Evolutionary conservation across 2,888 invertebrate species (phyloP).

Genomic region (Drosophila subquinaria): DNA sequence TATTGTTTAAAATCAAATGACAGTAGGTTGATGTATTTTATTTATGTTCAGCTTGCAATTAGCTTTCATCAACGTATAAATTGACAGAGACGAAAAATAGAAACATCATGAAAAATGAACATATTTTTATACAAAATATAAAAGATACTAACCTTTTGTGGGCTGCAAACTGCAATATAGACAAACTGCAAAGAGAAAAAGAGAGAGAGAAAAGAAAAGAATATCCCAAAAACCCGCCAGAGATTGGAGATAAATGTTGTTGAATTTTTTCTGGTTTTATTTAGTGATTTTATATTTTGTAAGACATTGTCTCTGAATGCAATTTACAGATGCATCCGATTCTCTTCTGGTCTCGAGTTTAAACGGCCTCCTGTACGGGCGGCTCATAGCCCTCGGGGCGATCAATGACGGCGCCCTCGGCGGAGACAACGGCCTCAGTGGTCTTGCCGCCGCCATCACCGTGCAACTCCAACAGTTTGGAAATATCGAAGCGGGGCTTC

Average conservation of each 20-base stretch:
- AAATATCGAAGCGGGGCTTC: slow-evolving; percentile 98
- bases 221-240: neutral
- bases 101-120: slow-evolving; percentile 60
- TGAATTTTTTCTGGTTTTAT: slow-evolving; percentile 21
- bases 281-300: slow-evolving; percentile 36
- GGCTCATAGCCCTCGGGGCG: slow-evolving; percentile 99
- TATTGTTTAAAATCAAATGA: too few species aligned
- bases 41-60: slow-evolving; percentile 22
- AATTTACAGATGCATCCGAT: slow-evolving; percentile 6
- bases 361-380: slow-evolving; percentile 98
- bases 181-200: slow-evolving; percentile 23
- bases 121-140: neutral
- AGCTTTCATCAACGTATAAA: slow-evolving; percentile 52
- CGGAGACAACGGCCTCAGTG: slow-evolving; percentile 90
- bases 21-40: neutral
- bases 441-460: slow-evolving; percentile 92
- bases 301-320: slow-evolving; percentile 36
- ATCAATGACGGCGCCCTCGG: slow-evolving; percentile 92
- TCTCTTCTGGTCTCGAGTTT: slow-evolving; percentile 84
- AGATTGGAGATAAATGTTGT: neutral
- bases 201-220: neutral
- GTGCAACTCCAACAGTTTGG: slow-evolving; percentile 97
- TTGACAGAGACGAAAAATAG: slow-evolving; percentile 81
- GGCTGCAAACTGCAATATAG: neutral
- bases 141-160: slow-evolving; percentile 22